Base-by-base conservation (phyloP, 92 coral and sea anemone species). In the Diadumene lineata region DNA sequence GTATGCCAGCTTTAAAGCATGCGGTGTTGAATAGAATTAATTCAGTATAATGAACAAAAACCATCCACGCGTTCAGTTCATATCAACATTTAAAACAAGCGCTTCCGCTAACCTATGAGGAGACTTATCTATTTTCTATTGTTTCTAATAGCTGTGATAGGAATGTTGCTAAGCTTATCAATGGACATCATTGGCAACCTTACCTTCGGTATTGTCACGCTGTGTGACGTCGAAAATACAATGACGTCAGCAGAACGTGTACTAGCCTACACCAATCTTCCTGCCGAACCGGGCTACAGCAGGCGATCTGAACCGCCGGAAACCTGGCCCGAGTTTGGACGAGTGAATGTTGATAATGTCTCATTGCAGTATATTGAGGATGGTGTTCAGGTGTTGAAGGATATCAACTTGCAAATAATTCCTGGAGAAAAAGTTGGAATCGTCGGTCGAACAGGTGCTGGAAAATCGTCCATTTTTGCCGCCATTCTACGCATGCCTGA, bases 401-500 rank as follows among this genome's bases (percentile, higher is more conserved):
- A 82, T 60, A 26, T 82, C 19, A 68, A 69, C 48, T 30, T 82
- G 30, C 28, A 33, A 9, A 56, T 82, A 29, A 50, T 74, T 34
- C 66, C 66, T 26, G 44, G 33, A 29, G 70, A 33, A 31, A 81
- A 75, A 75, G 57, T n/a, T 38, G 86, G 86, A 2, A 68, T 81
- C 43, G 85, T 60, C 55, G 85, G 85, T 0, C 50, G 85, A 3
- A 81, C 85, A 53, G 86, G 81, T 17, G 86, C 86, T 8, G 86
- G 86, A 23, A 81, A 81, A 46, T 81, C 86, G 24, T 81, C 85
- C 6, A 27, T 81, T 10, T 44, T 66, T 18, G 85, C 85, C 28
- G 80, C 85, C 26, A 43, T 81, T n/a, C 34, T 81, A 31, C 81
- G 85, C 64, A 81, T 81, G 81, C 85, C 85, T 11, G 85, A 74